These are phyloP conservation scores for Oryzias curvinotus DNA, from an alignment of 2,113 vertebrate species.

Conservation along the genomic window DNA sequence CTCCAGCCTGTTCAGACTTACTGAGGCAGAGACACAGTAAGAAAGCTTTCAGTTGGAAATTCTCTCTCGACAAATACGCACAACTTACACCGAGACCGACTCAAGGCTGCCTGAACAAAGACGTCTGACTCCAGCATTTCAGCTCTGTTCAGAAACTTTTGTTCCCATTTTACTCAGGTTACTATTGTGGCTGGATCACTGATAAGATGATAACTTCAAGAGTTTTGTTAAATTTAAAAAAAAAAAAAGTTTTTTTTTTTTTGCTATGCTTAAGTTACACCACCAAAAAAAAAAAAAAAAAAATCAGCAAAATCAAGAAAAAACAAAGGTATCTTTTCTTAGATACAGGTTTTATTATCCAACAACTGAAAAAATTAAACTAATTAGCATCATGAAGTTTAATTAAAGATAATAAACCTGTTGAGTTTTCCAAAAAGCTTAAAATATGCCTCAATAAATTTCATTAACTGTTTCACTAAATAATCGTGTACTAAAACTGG, in stretches of 20 bases:
- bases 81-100: conserved; percentile 14
- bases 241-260: no score
- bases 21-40: conserved; percentile 42
- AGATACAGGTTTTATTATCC: no score
- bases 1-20: conserved; percentile 46
- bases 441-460: background rate
- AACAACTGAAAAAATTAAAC: background rate
- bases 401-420: conserved; percentile 14
- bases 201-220: background rate
- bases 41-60: conserved; percentile 43
- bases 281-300: background rate
- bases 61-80: conserved; percentile 39
- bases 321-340: no score
- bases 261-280: background rate
- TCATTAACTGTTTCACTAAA: background rate
- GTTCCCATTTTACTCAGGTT: conserved; percentile 13
- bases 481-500: background rate
- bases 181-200: background rate
- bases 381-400: conserved; percentile 7
- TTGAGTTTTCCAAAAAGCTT: conserved; percentile 9
- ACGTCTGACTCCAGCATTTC: background rate
- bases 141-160: conserved; percentile 31
- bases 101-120: conserved; percentile 10
- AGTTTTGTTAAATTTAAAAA: background rate
- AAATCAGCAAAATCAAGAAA: background rate